Base-by-base conservation (phyloP, 2,888 invertebrate species). In the Thecophora atra region DNA sequence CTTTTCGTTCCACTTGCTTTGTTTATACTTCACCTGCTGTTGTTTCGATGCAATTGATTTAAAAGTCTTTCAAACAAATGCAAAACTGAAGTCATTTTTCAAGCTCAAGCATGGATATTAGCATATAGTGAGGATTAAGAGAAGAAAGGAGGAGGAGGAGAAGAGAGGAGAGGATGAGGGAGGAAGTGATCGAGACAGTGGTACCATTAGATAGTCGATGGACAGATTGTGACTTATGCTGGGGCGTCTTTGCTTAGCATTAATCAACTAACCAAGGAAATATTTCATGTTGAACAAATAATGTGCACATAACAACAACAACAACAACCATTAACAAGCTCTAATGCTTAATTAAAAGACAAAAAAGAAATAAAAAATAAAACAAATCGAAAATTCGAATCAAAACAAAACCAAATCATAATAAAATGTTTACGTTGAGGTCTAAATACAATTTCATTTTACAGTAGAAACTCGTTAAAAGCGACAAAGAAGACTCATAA, bases 201-300 rank as follows among this genome's bases (percentile, higher is more conserved):
- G n/a, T 15, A 17, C 47, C 47, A 47, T 47, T 26, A 26, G 60
- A n/a, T 24, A n/a, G 13, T 6, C 13, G 30, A 67, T 37, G 13
- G 67, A 37, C 21, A 17, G 30, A 19, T 68, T 30, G 51, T 63
- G 63, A 70, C 62, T 69, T 56, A 47, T 52, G 11, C 21, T 30
- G 70, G 47, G 44, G 24, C 52, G 70, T 70, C 30, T 47, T 37
- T 70, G 70, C 63, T 70, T 63, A 63, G 62, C 70, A 70, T 70
- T 70, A 70, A 70, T 70, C 70, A 70, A 70, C 62, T 63, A 70
- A 70, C 63, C 62, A 70, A 70, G 70, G 70, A 63, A 62, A 63
- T 60, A 19, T 37, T 30, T 13, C 51, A 42, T 60, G 19, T 6
- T 21, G 19, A 52, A 52, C 52, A 62, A 63, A 52, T 47, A 70